Evolutionary conservation across 2,797 vertebrate species (phyloP), one percentile per base, ranked within the genome.

Genomic region (Siniperca scherzeri): DNA sequence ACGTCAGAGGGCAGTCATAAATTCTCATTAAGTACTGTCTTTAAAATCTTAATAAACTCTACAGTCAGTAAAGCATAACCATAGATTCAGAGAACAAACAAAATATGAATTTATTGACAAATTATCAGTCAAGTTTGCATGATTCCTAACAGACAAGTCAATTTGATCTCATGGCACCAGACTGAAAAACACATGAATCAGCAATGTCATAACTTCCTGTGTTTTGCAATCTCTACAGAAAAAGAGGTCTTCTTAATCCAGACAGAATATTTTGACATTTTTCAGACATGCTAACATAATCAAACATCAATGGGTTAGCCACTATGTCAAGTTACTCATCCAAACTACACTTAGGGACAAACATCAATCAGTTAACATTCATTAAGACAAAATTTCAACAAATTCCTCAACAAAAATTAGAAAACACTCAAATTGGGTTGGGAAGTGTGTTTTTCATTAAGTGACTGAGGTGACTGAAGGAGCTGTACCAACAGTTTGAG

Each of bases 31-130:
- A 48, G 52, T 38, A 42, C 25, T 40, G 64, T 30, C 42, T 53
- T 22, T 46, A 27, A 56, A 60, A 68, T 42, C 5, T 17, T 22
- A 38, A 82, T 38, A 38, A 57, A 55, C 8, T 64, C 27, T 19
- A 13, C 16, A 1, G 7, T 68, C 13, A 52, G 4, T n/a, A 30
- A 61, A 77, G 14, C 13, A 48, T 14, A 21, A 56, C 1, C 3
- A 13, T 5, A 33, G 2, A 61, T 48, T 71, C 17, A 74, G 5
- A 77, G 57, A 85, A 66, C 9, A 76, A 64, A 70, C 14, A 33
- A 70, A 57, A 64, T 60, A 10, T 36, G 38, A 7, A 86, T 88
- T 86, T 91, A 87, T 84, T 86, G 52, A 22, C 4, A 65, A 25
- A 52, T 50, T 53, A 59, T 3, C 7, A n/a, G 56, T 27, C 11